Percentiles rank a stretch among this genome's conserved stretches.
Conservation (phyloP, 2,113 vertebrate genomes). For the Scophthalmus maximus region DNA sequence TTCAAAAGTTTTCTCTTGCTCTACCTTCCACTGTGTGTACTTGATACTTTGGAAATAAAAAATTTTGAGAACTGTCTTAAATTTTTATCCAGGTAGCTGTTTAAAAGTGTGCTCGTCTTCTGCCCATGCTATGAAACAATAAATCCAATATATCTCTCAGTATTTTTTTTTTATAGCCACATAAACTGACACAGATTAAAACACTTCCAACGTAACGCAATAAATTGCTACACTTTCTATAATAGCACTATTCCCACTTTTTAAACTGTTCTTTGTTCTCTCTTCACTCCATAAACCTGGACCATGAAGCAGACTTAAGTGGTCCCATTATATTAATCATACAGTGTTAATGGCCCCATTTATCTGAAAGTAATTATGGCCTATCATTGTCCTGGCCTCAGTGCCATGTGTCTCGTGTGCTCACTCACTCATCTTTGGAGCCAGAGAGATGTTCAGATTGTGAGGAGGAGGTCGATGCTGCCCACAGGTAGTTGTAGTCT, state of each 20-base stretch:
- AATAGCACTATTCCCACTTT: neutral
- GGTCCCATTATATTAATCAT: constrained; percentile 18
- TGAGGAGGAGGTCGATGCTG: constrained; percentile 31
- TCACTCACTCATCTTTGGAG: constrained; percentile 33
- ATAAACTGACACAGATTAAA: neutral
- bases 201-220: neutral
- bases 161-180: too few relatives aligned
- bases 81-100: constrained; percentile 21
- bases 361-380: constrained; percentile 61
- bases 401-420: constrained; percentile 26
- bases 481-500: constrained; percentile 22
- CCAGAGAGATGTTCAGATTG: constrained; percentile 50
- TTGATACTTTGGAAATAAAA: constrained; percentile 57
- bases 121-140: neutral
- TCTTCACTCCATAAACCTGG: constrained; percentile 5
- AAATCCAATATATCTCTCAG: neutral
- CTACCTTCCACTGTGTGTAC: constrained; percentile 40
- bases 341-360: constrained; percentile 49
- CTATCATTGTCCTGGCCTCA: constrained; percentile 43
- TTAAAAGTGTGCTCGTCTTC: constrained; percentile 10
- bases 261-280: neutral
- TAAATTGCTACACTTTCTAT: neutral
- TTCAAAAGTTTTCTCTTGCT: constrained; percentile 59
- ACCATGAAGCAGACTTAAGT: constrained; percentile 18
- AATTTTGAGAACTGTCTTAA: constrained; percentile 5